Percentiles rank a stretch among this genome's conserved stretches.
Evolutionary conservation across 1,140 invertebrate species (phyloP).

Genomic region (Micrasema minimum): DNA sequence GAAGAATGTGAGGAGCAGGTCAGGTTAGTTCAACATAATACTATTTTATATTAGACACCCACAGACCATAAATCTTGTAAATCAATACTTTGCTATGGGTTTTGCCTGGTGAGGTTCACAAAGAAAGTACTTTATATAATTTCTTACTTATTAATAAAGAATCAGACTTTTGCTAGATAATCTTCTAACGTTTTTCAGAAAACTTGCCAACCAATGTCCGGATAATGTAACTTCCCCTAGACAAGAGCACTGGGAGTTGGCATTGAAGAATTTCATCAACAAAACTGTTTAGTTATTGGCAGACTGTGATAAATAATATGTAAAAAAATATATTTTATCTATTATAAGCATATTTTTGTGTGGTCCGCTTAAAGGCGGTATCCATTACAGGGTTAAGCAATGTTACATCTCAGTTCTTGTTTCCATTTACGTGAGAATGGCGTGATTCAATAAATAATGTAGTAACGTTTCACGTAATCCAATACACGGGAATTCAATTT

Average conservation of each 20-base stretch:
- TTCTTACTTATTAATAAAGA: not conserved
- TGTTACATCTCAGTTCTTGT: too few relatives aligned
- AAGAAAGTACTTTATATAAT: not conserved
- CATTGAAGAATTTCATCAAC: constrained; percentile 45
- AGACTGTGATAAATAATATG: not conserved
- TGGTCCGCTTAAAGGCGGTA: too few relatives aligned
- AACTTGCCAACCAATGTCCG: constrained; percentile 34
- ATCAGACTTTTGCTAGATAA: not conserved
- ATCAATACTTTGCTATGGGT: not conserved
- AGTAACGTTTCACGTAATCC: too few relatives aligned
- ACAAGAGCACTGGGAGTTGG: constrained; percentile 44
- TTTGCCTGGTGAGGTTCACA: not conserved
- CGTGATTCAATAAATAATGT: too few relatives aligned
- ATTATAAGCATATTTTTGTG: too few relatives aligned
- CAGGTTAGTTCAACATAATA: constrained; percentile 38
- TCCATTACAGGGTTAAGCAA: too few relatives aligned
- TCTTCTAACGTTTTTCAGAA: constrained; percentile 36
- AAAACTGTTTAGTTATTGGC: constrained; percentile 19
- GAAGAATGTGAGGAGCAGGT: constrained; percentile 71
- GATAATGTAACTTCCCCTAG: constrained; percentile 30
- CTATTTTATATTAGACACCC: not conserved
- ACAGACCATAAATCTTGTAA: not conserved
- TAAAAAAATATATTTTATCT: not conserved
- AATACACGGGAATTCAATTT: too few relatives aligned
- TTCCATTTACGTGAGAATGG: too few relatives aligned